Evolutionary conservation across 2,888 invertebrate genomes (phyloP), one percentile per base, ranked within the genome.

Genomic region (Linnaemya tessellans): DNA sequence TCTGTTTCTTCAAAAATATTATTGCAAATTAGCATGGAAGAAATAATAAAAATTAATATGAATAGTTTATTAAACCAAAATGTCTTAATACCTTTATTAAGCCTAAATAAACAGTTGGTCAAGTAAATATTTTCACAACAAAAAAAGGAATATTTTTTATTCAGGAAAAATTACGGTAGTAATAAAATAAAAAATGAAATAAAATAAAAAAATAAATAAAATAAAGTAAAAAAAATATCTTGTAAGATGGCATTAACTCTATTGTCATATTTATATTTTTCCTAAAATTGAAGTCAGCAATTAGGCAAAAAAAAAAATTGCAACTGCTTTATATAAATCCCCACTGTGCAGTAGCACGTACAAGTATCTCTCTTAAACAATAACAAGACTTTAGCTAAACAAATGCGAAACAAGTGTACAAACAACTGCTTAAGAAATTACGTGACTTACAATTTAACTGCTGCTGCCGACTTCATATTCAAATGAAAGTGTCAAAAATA

Each of bases 401-500:
- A 58, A 84, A 73, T 62, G 67, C 25, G 20, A 65, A 75, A 73
- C 67, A 80, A 38, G 41, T 68, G 65, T 60, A 73, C n/a, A 51
- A 60, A 54, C 65, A 30, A 64, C 22, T 51, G 60, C 30, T 73
- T 68, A 46, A 64, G 41, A 13, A 54, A 79, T 41, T 85, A 85
- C 85, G 85, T 85, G 85, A 82, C 84, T n/a, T 35, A 38, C 30
- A 60, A 15, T 73, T 80, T 49, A 80, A 73, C 58, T 41, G 4
- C 13, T 15, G 25, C n/a, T 13, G 41, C 46, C 8, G 43, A 46
- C 5, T 71, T 71, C 35, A 35, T 64, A 67, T 62, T 79, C 43
- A 43, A 64, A 71, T 62, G 68, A 81, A 81, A 79, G 78, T 82
- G 78, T 78, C 78, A 81, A 84, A 80, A 35, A 43, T 51, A 38